A percentile compares a stretch with the other conserved stretches of the same genome.
These are phyloP conservation scores for Hemicrepidius hirtus DNA, from an alignment of 2,888 invertebrate species.

Conservation along the genomic window DNA sequence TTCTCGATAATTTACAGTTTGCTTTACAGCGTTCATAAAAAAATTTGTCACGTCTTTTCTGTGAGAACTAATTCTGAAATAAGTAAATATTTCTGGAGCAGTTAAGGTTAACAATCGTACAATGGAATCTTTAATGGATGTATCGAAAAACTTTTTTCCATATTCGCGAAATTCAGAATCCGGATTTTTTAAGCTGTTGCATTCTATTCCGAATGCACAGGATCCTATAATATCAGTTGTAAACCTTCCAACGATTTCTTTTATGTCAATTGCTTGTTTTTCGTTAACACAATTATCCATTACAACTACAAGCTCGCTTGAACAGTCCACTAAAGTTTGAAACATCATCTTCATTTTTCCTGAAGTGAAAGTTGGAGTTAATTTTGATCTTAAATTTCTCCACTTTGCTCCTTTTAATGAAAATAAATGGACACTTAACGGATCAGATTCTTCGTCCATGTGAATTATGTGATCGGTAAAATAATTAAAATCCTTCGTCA, in stretches of 20 bases:
- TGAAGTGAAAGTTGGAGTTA: constrained; percentile 79
- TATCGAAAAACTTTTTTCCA: constrained; percentile 57
- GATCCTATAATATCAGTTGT: constrained; percentile 76
- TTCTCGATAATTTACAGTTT: constrained; percentile 71
- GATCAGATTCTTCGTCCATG: constrained; percentile 75
- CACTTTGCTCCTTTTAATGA: constrained; percentile 75
- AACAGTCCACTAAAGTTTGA: constrained; percentile 72
- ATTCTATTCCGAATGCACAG: constrained; percentile 76
- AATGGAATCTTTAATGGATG: constrained; percentile 43
- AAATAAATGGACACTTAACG: constrained; percentile 76
- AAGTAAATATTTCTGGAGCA: constrained; percentile 52
- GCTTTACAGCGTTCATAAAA: constrained; percentile 70
- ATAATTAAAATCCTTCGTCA: constrained; percentile 76
- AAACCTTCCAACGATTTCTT: constrained; percentile 74
- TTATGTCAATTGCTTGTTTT: constrained; percentile 53
- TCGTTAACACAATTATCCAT: constrained; percentile 14
- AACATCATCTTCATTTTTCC: constrained; percentile 80
- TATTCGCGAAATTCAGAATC: constrained; percentile 71
- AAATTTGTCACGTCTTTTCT: constrained; percentile 67
- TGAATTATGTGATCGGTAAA: constrained; percentile 78
- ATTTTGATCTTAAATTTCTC: constrained; percentile 76
- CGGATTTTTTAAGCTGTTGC: constrained; percentile 74
- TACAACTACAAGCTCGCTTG: background rate
- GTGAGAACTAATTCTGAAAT: constrained; percentile 56
- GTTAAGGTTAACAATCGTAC: constrained; percentile 39